Conservation (phyloP, 2,797 vertebrate species). For the Bradypus variegatus region DNA sequence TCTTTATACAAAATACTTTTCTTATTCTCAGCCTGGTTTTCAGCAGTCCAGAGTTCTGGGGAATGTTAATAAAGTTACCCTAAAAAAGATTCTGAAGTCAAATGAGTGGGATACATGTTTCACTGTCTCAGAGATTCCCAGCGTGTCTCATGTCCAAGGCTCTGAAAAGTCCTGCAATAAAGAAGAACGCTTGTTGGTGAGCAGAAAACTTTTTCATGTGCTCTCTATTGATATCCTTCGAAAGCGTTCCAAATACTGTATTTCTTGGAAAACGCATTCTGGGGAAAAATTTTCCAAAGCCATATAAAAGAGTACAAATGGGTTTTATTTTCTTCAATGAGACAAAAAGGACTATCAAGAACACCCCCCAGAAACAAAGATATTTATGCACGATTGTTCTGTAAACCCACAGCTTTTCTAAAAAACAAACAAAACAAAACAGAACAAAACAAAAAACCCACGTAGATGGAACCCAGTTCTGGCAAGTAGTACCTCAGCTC, state of each 20-base stretch:
- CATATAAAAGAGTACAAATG: background rate
- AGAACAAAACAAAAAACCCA: too few relatives aligned
- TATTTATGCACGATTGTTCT: too few relatives aligned
- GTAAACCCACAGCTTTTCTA: too few relatives aligned
- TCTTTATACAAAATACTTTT: background rate
- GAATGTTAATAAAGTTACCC: background rate
- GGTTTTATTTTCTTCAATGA: background rate
- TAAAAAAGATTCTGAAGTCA: background rate
- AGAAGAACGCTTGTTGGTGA: background rate
- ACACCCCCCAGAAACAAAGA: background rate
- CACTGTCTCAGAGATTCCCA: rapidly evolving
- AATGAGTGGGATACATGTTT: rapidly evolving
- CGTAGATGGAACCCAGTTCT: background rate
- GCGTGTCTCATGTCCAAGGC: background rate
- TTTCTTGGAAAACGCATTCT: background rate
- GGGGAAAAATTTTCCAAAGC: background rate
- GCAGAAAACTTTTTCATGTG: background rate
- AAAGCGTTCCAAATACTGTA: background rate
- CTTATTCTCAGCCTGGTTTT: background rate
- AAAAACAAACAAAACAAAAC: too few relatives aligned
- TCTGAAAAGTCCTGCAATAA: background rate
- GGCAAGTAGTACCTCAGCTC: rapidly evolving
- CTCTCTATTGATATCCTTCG: background rate
- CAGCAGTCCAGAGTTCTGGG: too few relatives aligned
- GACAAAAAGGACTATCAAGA: background rate